These are phyloP conservation scores for Tringa solitaria DNA, from an alignment of 2,113 vertebrate genomes.

Conservation along the genomic window DNA sequence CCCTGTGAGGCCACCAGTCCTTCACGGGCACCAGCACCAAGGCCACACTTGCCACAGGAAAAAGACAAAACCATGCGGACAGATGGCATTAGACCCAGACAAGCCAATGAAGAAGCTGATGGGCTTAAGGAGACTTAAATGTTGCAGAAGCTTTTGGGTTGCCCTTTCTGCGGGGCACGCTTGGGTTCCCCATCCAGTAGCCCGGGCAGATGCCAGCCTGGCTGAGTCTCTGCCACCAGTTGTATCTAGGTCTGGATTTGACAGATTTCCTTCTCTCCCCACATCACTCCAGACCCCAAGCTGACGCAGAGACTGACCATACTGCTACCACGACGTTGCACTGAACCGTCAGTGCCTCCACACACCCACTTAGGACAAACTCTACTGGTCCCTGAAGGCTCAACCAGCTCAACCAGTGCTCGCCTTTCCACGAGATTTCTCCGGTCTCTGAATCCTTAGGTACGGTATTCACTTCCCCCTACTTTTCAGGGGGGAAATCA, in stretches of 20 bases:
- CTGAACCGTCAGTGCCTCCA: not conserved
- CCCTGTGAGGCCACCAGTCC: not conserved
- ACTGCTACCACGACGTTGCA: not conserved
- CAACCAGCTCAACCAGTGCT: not conserved
- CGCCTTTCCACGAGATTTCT: not conserved
- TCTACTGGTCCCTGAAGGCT: not conserved
- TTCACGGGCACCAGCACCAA: not conserved
- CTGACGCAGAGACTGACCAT: not conserved
- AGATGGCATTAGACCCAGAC: not conserved
- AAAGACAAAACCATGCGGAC: not conserved
- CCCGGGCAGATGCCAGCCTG: fast-evolving
- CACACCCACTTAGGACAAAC: not conserved
- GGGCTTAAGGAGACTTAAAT: not conserved
- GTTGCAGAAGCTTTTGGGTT: not conserved
- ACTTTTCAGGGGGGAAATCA: not conserved
- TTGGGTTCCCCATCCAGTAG: not conserved
- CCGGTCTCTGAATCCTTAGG: not conserved
- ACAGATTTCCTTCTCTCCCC: not conserved
- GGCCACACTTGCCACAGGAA: not conserved
- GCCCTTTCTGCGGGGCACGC: not conserved
- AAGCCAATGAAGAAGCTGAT: not conserved
- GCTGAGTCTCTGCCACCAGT: not conserved
- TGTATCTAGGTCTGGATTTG: not conserved
- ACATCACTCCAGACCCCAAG: not conserved
- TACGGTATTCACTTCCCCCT: not conserved